Base-by-base conservation (phyloP, 2,888 invertebrate species). In the Heliconius sara region DNA sequence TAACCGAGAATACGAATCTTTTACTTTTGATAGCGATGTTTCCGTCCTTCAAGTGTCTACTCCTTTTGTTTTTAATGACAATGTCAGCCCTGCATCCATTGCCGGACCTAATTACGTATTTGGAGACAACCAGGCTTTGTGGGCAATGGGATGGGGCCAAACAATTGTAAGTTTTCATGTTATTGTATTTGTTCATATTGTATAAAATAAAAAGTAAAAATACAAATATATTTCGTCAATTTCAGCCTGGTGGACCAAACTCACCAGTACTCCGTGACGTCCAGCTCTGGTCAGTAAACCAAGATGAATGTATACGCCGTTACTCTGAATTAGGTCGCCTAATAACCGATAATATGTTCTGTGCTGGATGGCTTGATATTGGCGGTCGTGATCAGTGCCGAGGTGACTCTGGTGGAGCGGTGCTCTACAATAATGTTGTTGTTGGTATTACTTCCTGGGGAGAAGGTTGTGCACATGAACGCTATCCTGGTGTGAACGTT, bases 361-460 rank as follows among this genome's bases (percentile, higher is more conserved):
- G 92, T 85, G 86, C 91, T 22, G 92, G 91, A 4, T 89, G 87
- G 87, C 84, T 91, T 67, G 88, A 89, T 75, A 89, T 90, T 0
- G 91, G 92, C 10, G 92, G 92, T 47, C 90, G 92, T 43, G 92
- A 90, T 81, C 90, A 91, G 86, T 93, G 93, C 86, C 87, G 87
- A 78, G 91, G 90, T 2, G 93, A 92, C 84, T 89, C 89, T 43
- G 93, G 92, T 1, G 90, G 92, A 60, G 52, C 52, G 52, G 52
- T 52, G 22, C 19, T 89, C 83, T 91, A 92, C 85, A 89, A 90
- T 79, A 80, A 81, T 5, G 80, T 89, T 4, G 84, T 91, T 9
- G 80, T 83, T 70, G 13, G 84, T 85, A 10, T 75, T 1, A 52
- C 89, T 82, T 85, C 92, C 87, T 75, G 89, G 90, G 77, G 90